Evolutionary conservation across 2,113 vertebrate species (phyloP).

Genomic region (Poicephalus meyeri): DNA sequence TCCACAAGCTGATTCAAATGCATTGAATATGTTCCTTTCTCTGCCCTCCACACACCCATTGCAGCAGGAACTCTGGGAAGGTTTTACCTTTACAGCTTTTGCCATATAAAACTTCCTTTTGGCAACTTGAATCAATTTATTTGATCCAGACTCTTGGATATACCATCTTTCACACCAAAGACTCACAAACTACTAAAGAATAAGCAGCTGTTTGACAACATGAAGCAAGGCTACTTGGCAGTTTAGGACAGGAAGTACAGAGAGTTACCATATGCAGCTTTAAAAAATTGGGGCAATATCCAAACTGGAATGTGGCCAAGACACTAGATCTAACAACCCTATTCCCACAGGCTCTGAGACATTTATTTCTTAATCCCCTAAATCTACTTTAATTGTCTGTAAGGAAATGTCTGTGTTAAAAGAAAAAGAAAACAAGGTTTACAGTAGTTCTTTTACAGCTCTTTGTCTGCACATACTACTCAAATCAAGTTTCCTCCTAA

Average conservation of each 20-base stretch:
- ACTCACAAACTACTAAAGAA: not conserved
- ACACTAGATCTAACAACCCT: not conserved
- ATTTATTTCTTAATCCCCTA: slow-evolving; percentile 38
- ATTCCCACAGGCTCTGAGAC: not conserved
- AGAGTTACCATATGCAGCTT: not conserved
- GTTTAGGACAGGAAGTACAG: not conserved
- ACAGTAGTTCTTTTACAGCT: not conserved
- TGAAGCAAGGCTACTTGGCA: not conserved
- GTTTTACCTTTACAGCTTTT: not conserved
- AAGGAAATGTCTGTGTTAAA: slow-evolving; percentile 16
- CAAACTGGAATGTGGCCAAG: not conserved
- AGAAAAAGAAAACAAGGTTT: not conserved
- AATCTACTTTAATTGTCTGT: slow-evolving; percentile 40
- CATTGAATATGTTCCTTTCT: not conserved
- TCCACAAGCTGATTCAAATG: not conserved
- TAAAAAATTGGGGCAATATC: not conserved
- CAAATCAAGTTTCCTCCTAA: not conserved
- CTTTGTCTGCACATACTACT: not conserved
- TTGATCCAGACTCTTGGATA: not conserved
- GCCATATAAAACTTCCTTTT: not conserved
- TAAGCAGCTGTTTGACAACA: not conserved
- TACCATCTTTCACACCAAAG: not conserved
- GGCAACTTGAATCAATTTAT: not conserved
- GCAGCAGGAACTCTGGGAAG: not conserved
- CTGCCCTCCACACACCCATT: not conserved